Evolutionary conservation across 2,888 invertebrate species (phyloP), one percentile per base, ranked within the genome.

Genomic region (Bibio marci): DNA sequence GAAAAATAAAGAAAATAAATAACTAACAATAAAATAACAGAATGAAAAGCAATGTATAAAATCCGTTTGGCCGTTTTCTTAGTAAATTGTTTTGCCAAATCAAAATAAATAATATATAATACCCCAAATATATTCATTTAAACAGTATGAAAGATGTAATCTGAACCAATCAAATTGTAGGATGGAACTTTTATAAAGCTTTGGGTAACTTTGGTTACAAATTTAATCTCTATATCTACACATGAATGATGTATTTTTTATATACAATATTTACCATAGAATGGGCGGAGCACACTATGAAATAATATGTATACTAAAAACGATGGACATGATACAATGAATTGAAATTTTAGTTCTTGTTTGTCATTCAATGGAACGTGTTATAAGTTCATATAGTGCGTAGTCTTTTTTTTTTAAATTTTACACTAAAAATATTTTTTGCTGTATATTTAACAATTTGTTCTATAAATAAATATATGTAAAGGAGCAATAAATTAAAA

Each of bases 81-180:
- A 42, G 40, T 43, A 42, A 44, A 40, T 42, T 41, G 36, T 40
- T 45, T 39, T 42, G 43, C 41, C 41, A 45, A 45, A 45, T 45
- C 45, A 45, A 43, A 44, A 45, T 41, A 45, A 41, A 37, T 38
- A 39, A 35, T 39, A 30, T 39, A 38, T 28, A n/a, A n/a, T n/a
- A n/a, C 18, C 33, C 33, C 30, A 15, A 27, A 17, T 30, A 6
- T 28, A 32, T 32, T 40, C 14, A 19, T 25, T 33, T 25, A 31
- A 22, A 22, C 22, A 22, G 8, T 22, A 22, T 22, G 8, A 6
- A 22, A 22, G 22, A 30, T 22, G 30, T 14, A 28, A 30, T 30
- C 27, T 37, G 18, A 37, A n/a, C 44, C 44, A 44, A 42, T 44
- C 41, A 37, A 36, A 27, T 38, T 19, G 26, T 26, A 12, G n/a